Conservation (phyloP, 2,888 invertebrate species). For the Mystacides longicornis region DNA sequence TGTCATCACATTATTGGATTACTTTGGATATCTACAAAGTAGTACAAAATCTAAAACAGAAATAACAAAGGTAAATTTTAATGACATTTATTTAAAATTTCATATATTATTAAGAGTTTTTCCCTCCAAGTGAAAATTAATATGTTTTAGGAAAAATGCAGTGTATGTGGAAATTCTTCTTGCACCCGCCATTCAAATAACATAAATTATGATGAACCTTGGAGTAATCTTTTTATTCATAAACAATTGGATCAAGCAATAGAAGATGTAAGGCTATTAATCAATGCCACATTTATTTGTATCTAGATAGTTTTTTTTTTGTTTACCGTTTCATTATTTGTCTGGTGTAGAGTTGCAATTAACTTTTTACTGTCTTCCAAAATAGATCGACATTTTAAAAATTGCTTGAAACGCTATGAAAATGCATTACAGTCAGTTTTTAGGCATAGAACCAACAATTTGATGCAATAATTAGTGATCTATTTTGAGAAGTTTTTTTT, state of each 20-base stretch:
- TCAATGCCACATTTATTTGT: too few relatives aligned
- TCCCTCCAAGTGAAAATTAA: background rate
- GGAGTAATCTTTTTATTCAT: conserved; percentile 60
- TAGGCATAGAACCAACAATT: too few relatives aligned
- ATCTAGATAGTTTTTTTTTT: too few relatives aligned
- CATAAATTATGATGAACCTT: conserved; percentile 47
- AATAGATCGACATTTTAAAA: too few relatives aligned
- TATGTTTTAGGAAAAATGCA: conserved; percentile 39
- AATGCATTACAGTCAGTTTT: too few relatives aligned
- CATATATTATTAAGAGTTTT: background rate
- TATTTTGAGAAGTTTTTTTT: too few relatives aligned
- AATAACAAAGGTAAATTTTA: conserved; percentile 15
- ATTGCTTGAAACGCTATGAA: too few relatives aligned
- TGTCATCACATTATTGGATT: conserved; percentile 9
- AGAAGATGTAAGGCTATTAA: conserved; percentile 66
- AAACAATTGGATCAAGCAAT: conserved; percentile 66
- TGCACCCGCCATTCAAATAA: conserved; percentile 51
- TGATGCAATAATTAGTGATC: too few relatives aligned
- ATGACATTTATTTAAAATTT: background rate
- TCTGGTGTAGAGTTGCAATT: too few relatives aligned
- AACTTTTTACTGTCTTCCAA: too few relatives aligned
- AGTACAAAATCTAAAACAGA: conserved; percentile 6
- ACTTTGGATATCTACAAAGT: conserved; percentile 10
- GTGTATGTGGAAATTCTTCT: conserved; percentile 52
- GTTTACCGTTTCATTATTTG: too few relatives aligned